phyloP scores from a whole-genome alignment of 2,888 invertebrate species.

The Helobdella robusta region DNA sequence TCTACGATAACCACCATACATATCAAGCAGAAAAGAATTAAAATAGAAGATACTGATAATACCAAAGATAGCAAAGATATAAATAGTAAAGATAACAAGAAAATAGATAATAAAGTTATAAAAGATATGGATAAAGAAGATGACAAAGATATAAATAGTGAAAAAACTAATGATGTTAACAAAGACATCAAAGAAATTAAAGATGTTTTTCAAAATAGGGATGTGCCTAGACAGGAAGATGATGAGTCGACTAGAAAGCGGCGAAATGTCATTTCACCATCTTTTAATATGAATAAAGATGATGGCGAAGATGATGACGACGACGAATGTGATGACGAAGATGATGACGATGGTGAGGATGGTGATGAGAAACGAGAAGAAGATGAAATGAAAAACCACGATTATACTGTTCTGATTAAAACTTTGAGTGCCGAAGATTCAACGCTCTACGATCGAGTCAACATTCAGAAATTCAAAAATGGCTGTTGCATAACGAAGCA shows the following conservation, averaged over 20 bases:
- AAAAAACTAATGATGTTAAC: not conserved
- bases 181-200: not conserved
- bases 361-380: not conserved
- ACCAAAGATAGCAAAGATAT: not conserved
- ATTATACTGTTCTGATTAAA: no score
- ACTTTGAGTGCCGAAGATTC: no score
- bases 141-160: not conserved
- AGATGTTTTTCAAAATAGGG: not conserved
- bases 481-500: no score
- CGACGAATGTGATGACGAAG: not conserved
- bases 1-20: slow-evolving; percentile 1
- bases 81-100: not conserved
- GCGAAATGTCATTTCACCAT: no score
- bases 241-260: no score
- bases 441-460: no score
- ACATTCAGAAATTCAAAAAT: no score
- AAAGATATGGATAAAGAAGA: not conserved
- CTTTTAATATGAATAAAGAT: no score
- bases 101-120: not conserved
- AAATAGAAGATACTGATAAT: no score
- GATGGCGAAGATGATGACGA: not conserved
- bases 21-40: not conserved
- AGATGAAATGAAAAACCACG: not conserved
- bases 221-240: no score
- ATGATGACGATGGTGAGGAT: not conserved